A percentile compares a stretch with the other conserved stretches of the same genome.
Evolutionary conservation across 2,797 vertebrate genomes (phyloP).

Genomic region (Sebastes vulpes): DNA sequence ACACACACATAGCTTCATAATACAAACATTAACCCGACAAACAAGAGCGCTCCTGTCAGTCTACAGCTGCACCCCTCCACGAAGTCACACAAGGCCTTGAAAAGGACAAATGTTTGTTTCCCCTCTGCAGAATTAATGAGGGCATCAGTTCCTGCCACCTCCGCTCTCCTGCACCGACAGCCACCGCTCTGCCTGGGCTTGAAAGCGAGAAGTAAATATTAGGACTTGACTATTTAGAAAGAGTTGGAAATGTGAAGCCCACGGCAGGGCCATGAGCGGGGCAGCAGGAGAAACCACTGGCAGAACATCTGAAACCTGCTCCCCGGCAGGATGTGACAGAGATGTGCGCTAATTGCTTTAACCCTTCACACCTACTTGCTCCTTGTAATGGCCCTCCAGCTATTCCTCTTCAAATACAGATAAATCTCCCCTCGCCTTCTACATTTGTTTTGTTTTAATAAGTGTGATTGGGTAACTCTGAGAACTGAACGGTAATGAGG

Average conservation of each 20-base stretch:
- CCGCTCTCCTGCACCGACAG: conserved; percentile 26
- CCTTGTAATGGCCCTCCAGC: conserved; percentile 39
- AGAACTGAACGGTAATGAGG: neutral
- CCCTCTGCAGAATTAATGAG: conserved; percentile 79
- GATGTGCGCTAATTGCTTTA: conserved; percentile 68
- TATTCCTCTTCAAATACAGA: conserved; percentile 40
- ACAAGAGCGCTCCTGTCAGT: conserved; percentile 44
- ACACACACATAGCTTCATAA: conserved; percentile 29
- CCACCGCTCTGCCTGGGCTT: conserved; percentile 67
- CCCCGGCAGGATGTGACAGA: conserved; percentile 58
- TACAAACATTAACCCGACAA: conserved; percentile 46
- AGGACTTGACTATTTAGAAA: conserved; percentile 78
- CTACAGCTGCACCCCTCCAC: conserved; percentile 43
- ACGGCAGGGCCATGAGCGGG: conserved; percentile 59
- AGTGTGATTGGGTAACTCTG: conserved; percentile 30
- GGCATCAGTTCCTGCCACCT: conserved; percentile 76
- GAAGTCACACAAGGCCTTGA: conserved; percentile 70
- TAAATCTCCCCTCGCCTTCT: conserved; percentile 23
- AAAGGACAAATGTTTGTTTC: conserved; percentile 79
- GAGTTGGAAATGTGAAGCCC: conserved; percentile 66
- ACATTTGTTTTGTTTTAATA: neutral
- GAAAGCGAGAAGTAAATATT: conserved; percentile 84
- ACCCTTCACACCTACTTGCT: conserved; percentile 61
- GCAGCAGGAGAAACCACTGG: conserved; percentile 47
- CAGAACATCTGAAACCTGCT: conserved; percentile 50